A percentile compares a stretch with the other conserved stretches of the same genome.
Evolutionary conservation across 1,140 invertebrate genomes (phyloP).

Genomic region (Drosophila nigrodunni): DNA sequence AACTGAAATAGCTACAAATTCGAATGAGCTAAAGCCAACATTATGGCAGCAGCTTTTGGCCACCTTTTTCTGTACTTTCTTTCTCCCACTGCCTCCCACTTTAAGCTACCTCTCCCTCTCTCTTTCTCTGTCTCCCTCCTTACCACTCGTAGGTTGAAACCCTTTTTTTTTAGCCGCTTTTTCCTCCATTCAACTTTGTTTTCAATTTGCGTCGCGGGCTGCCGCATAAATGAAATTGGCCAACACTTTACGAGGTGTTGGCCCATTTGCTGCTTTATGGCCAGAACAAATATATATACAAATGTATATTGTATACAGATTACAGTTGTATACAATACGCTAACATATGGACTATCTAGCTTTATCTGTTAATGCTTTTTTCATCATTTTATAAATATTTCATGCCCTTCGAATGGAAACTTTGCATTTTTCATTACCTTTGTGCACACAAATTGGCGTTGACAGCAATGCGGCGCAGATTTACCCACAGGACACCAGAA

Average conservation of each 20-base stretch:
- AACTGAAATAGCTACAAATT: slow-evolving; percentile 37
- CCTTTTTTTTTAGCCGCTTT: slow-evolving; percentile 28
- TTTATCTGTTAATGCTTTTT: slow-evolving; percentile 52
- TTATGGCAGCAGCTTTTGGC: slow-evolving; percentile 12
- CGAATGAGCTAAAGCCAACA: slow-evolving; percentile 33
- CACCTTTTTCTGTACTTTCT: not conserved
- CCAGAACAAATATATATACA: slow-evolving; percentile 11
- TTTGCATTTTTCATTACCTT: slow-evolving; percentile 70
- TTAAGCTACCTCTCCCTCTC: not conserved
- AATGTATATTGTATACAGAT: not conserved
- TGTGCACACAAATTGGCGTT: slow-evolving; percentile 55
- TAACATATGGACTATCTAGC: slow-evolving; percentile 17
- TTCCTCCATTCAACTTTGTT: slow-evolving; percentile 16
- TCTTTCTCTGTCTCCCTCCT: no score
- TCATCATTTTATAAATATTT: slow-evolving; percentile 75
- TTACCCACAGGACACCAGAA: slow-evolving; percentile 40
- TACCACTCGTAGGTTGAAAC: slow-evolving; percentile 18
- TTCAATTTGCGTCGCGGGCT: slow-evolving; percentile 43
- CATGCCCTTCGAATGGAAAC: slow-evolving; percentile 57
- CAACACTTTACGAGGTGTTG: slow-evolving; percentile 48
- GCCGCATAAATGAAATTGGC: slow-evolving; percentile 53
- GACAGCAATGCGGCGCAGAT: slow-evolving; percentile 43
- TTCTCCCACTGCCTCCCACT: not conserved
- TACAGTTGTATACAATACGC: not conserved
- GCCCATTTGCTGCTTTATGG: slow-evolving; percentile 31